phyloP scores from a whole-genome alignment of 1,140 invertebrate genomes.

The Elymnias hypermnestra region DNA sequence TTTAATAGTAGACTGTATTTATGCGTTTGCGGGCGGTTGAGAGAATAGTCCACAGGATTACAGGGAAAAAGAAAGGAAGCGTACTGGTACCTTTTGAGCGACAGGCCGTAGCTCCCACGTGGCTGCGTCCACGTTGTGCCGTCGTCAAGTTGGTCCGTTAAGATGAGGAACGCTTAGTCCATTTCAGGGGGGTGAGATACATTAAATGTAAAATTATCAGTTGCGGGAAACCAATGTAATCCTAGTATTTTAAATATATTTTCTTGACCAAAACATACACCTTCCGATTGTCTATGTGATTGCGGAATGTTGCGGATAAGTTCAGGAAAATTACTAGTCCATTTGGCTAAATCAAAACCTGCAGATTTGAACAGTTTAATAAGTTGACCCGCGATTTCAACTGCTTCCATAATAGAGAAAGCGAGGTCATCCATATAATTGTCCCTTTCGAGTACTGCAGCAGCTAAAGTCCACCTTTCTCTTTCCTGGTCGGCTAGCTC shows the following conservation, averaged over 20 bases:
- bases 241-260: constrained; percentile 17
- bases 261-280: constrained; percentile 10
- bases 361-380: constrained; percentile 22
- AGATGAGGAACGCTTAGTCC: constrained; percentile 17
- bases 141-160: too few species aligned
- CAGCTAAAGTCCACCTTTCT: constrained; percentile 3
- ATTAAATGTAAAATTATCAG: constrained; percentile 12
- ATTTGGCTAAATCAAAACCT: constrained; percentile 22
- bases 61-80: too few species aligned
- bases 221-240: constrained; percentile 11
- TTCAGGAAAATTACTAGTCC: constrained; percentile 17
- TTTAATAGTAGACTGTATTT: too few species aligned
- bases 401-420: constrained; percentile 15
- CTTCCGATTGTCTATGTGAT: constrained; percentile 11
- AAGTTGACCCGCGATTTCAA: constrained; percentile 11
- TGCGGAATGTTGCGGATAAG: constrained; percentile 10
- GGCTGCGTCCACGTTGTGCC: too few species aligned
- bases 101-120: too few species aligned
- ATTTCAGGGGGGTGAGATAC: neutral
- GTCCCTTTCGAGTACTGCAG: constrained; percentile 4
- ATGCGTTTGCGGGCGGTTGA: too few species aligned
- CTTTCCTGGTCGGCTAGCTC: constrained; percentile 9
- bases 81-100: too few species aligned
- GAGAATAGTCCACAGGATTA: too few species aligned
- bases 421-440: constrained; percentile 21